A percentile compares a stretch with the other conserved stretches of the same genome.
Conservation (phyloP, 2,888 invertebrate species). For the Criorhina ranunculi region DNA sequence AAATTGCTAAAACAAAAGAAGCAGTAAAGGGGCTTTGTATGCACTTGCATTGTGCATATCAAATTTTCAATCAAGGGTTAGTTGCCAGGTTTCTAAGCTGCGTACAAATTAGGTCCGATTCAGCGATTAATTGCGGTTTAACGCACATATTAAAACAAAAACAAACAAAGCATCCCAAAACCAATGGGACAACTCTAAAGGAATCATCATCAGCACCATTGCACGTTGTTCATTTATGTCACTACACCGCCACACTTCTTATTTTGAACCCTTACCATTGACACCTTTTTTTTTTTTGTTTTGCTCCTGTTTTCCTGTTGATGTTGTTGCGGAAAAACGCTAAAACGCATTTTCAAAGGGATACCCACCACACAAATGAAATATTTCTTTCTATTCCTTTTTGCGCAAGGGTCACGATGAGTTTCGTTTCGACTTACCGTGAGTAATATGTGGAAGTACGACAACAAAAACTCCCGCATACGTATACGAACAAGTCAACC, state of each 20-base stretch:
- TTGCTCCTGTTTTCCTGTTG: slow-evolving; percentile 6
- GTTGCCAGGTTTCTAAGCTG: slow-evolving; percentile 14
- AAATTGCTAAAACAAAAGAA: slow-evolving; percentile 11
- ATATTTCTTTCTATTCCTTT: slow-evolving; percentile 1
- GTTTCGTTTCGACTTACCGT: slow-evolving; percentile 46
- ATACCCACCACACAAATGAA: slow-evolving; percentile 15
- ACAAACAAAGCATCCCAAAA: slow-evolving; percentile 45
- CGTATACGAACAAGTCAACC: slow-evolving; percentile 62
- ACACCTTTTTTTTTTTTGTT: slow-evolving; percentile 27
- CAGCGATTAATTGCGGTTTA: slow-evolving; percentile 64
- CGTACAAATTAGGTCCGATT: slow-evolving; percentile 24
- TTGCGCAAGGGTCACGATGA: slow-evolving; percentile 56
- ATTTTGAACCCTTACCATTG: slow-evolving; percentile 38
- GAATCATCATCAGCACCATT: slow-evolving; percentile 23
- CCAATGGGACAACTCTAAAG: slow-evolving; percentile 16
- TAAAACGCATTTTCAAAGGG: slow-evolving; percentile 45
- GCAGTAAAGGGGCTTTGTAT: slow-evolving; percentile 35
- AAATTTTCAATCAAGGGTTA: slow-evolving; percentile 27
- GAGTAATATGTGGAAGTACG: slow-evolving; percentile 51
- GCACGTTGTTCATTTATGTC: slow-evolving; percentile 54
- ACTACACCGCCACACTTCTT: slow-evolving; percentile 56
- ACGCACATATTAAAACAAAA: slow-evolving; percentile 57
- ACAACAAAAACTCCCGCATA: slow-evolving; percentile 39
- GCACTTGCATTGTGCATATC: slow-evolving; percentile 26
- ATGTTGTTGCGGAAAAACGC: slow-evolving; percentile 54